Evolutionary conservation across 2,113 vertebrate genomes (phyloP).

Genomic region (Stegastes partitus): DNA sequence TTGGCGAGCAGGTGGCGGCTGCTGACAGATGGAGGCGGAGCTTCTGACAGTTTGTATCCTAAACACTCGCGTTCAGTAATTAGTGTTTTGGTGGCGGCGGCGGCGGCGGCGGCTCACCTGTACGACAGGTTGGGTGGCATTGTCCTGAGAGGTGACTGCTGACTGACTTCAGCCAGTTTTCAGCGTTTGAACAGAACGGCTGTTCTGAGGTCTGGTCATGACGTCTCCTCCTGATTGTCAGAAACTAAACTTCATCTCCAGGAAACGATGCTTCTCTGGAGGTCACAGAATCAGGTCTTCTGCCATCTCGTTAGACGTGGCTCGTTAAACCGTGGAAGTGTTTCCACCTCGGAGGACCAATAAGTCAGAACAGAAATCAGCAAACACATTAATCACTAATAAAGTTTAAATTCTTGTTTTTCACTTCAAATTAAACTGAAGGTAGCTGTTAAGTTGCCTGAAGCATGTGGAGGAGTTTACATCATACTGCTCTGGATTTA

Average conservation of each 20-base stretch:
- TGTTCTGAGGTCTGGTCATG: neutral
- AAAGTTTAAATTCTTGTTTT: neutral
- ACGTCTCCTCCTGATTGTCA: neutral
- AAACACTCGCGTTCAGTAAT: slow-evolving; percentile 64
- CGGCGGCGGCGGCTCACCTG: slow-evolving; percentile 40
- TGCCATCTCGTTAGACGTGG: neutral
- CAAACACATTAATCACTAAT: neutral
- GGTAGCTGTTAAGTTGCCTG: too few relatives aligned
- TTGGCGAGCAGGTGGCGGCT: slow-evolving; percentile 27
- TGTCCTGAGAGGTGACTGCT: neutral
- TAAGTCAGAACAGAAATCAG: neutral
- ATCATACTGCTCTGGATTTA: too few relatives aligned
- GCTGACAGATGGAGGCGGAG: slow-evolving; percentile 16
- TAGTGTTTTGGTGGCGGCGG: slow-evolving; percentile 50
- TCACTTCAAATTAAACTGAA: too few relatives aligned
- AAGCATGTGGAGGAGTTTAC: too few relatives aligned
- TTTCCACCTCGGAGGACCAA: neutral
- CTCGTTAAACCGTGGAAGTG: neutral
- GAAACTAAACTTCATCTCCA: neutral
- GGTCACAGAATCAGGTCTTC: neutral
- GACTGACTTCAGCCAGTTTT: too few relatives aligned
- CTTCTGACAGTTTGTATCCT: slow-evolving; percentile 61
- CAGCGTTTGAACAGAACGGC: neutral
- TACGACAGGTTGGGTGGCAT: slow-evolving; percentile 47
- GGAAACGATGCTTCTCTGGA: neutral